Percentiles rank a stretch among this genome's conserved stretches.
Evolutionary conservation across 2,113 vertebrate genomes (phyloP).

Genomic region (Greenwoodochromis staneri): DNA sequence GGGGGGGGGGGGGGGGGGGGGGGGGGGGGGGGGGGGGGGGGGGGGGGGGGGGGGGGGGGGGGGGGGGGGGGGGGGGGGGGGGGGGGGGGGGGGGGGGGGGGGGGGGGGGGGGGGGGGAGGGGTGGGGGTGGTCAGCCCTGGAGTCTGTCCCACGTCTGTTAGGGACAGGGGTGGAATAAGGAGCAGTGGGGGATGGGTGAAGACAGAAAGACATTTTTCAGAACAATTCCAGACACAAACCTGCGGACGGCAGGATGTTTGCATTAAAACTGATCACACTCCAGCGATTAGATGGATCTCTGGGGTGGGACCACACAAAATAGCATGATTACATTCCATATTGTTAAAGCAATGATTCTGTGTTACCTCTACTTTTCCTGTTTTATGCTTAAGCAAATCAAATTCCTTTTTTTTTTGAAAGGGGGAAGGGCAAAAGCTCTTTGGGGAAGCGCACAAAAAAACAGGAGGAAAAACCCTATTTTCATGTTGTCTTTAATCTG

Average conservation of each 20-base stretch:
- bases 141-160: constrained; percentile 77
- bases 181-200: neutral
- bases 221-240: neutral
- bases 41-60: too few species aligned
- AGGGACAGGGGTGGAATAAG: neutral
- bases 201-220: neutral
- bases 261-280: neutral
- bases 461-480: neutral
- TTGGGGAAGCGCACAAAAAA: neutral
- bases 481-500: neutral
- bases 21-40: too few species aligned
- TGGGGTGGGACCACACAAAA: neutral
- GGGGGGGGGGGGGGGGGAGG: constrained; percentile 87
- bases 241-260: neutral
- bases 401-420: neutral
- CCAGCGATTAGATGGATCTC: neutral
- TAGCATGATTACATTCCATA: neutral
- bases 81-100: constrained; percentile 80
- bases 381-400: neutral
- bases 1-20: too few species aligned
- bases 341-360: neutral
- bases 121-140: constrained; percentile 74
- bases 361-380: neutral
- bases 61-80: constrained; percentile 71
- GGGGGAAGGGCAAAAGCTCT: neutral